Base-by-base conservation (phyloP, 2,797 vertebrate species). In the Mionectes olivaceus region DNA sequence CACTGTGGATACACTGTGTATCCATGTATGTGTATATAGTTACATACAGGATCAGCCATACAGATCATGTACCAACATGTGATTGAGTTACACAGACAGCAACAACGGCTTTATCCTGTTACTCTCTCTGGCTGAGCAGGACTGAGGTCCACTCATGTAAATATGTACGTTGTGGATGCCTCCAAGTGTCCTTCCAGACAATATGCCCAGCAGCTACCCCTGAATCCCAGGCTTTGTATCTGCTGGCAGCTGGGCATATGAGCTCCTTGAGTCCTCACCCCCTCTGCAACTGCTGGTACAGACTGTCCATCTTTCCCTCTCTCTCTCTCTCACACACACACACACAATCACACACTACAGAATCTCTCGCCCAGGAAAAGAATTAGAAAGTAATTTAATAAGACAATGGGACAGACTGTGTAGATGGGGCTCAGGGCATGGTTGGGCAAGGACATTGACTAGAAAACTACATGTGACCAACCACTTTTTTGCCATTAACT, bases 41-140 rank as follows among this genome's bases (percentile, higher is more conserved):
- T 56, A 22, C 16, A 4, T 57, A n/a, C 6, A 3, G 30, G 17
- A 21, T 14, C 27, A 28, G 30, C 18, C 49, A 46, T 1, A 0
- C 18, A 46, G 50, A 21, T 50, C 35, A 30, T 2, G 5, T 16
- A 16, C 8, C 0, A 6, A 14, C 39, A 63, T 14, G 35, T 35
- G 35, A 35, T 35, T 35, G 35, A 35, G 35, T 80, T 41, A 13
- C 0, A 0, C 39, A n/a, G 44, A 15, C 37, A 43, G 41, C 8
- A 11, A 63, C 41, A 47, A 21, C 17, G n/a, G 9, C 24, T 2
- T 69, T 28, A 52, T 57, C 50, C 55, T 63, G 32, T 63, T 43
- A 21, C 39, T 32, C 21, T 32, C 28, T 63, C 39, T 63, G 60
- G 14, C 30, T 23, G 60, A 80, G 56, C 14, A 75, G 35, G n/a